A percentile compares a stretch with the other conserved stretches of the same genome.
phyloP scores from a whole-genome alignment of 2,113 vertebrate genomes.

The Phalacrocorax aristotelis region DNA sequence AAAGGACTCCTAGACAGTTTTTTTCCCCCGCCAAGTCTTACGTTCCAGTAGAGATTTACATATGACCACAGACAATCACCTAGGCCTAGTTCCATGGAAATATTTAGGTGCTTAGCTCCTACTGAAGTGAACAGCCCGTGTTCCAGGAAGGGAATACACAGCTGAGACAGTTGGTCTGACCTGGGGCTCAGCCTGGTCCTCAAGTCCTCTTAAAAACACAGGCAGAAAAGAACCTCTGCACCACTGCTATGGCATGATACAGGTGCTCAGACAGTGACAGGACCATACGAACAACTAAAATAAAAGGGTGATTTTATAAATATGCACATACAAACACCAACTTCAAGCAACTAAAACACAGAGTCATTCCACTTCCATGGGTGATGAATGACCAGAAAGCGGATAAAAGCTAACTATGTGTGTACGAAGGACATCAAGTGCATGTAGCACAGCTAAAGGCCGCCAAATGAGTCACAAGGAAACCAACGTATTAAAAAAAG shows the following conservation, averaged over 20 bases:
- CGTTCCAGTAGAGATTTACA: not conserved
- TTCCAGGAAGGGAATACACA: not conserved
- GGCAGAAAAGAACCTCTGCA: not conserved
- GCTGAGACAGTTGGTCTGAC: rapidly evolving
- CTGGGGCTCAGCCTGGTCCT: not conserved
- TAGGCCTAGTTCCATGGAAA: too few relatives aligned
- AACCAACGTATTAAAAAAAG: too few relatives aligned
- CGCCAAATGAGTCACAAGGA: not conserved
- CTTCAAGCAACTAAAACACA: not conserved
- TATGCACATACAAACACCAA: rapidly evolving
- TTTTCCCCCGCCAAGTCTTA: not conserved
- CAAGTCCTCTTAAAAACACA: not conserved
- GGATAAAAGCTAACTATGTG: not conserved
- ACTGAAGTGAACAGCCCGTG: rapidly evolving
- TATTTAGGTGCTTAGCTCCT: not conserved
- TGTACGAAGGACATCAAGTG: not conserved
- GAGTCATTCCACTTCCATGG: rapidly evolving
- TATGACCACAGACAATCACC: too few relatives aligned
- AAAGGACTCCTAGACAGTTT: not conserved
- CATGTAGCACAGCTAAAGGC: not conserved
- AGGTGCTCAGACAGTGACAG: not conserved
- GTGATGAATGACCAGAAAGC: not conserved
- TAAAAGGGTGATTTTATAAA: not conserved
- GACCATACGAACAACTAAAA: rapidly evolving
- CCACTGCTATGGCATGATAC: rapidly evolving